Evolutionary conservation across 2,113 vertebrate genomes (phyloP).

Genomic region (Irena cyanogastra): DNA sequence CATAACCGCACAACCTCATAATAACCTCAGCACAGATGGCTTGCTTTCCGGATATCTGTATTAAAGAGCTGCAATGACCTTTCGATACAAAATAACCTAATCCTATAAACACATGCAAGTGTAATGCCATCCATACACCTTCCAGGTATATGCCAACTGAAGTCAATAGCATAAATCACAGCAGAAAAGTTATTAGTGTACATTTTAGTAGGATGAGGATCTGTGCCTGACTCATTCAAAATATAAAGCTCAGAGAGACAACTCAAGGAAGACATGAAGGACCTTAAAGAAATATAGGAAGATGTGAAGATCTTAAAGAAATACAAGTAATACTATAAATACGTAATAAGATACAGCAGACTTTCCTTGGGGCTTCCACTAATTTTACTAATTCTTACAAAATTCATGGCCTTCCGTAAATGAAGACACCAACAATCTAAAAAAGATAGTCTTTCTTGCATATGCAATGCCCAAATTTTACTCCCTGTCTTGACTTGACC

Average conservation of each 20-base stretch:
- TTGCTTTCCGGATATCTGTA: neutral
- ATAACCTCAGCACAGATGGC: neutral
- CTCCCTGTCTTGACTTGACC: neutral
- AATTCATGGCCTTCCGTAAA: neutral
- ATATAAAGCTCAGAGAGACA: neutral
- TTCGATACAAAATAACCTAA: neutral
- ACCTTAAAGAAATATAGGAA: neutral
- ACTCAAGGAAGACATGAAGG: neutral
- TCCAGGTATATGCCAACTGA: neutral
- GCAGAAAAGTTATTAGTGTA: neutral
- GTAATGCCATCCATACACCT: neutral
- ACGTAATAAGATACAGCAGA: neutral
- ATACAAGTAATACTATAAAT: neutral
- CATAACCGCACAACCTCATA: no score
- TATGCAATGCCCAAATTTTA: neutral
- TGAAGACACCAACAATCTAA: neutral
- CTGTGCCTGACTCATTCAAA: neutral
- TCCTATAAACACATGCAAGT: neutral
- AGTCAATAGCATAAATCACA: neutral
- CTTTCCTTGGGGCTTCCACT: neutral
- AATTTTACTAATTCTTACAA: neutral
- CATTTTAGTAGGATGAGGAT: neutral
- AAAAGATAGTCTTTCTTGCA: neutral
- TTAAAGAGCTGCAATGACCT: neutral
- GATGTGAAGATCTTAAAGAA: neutral